These are phyloP conservation scores for Chymomyza procnemis DNA, from an alignment of 2,888 invertebrate species.

Conservation along the genomic window DNA sequence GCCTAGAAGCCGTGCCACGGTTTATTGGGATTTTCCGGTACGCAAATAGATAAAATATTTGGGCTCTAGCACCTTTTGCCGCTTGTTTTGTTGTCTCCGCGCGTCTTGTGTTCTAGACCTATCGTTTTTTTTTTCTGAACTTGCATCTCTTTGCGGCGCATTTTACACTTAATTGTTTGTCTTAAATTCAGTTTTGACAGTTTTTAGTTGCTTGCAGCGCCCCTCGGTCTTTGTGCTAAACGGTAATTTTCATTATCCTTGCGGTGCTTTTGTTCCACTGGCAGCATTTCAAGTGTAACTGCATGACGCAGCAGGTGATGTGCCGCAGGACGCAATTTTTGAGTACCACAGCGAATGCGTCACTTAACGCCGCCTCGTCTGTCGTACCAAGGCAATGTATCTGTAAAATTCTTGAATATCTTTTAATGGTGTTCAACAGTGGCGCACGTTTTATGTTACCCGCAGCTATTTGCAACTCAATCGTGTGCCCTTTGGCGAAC, in stretches of 20 bases:
- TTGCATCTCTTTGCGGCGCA: conserved; percentile 29
- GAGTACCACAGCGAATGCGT: conserved; percentile 47
- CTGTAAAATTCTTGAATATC: conserved; percentile 32
- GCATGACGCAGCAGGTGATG: conserved; percentile 43
- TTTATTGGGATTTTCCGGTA: conserved; percentile 56
- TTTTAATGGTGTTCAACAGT: conserved; percentile 31
- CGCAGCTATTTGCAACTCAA: conserved; percentile 69
- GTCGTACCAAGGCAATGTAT: conserved; percentile 26
- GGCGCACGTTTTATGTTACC: conserved; percentile 67
- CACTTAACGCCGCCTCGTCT: conserved; percentile 61
- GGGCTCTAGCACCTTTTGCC: conserved; percentile 31
- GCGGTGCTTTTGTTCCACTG: conserved; percentile 59
- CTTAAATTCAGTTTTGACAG: conserved; percentile 58
- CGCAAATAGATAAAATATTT: conserved; percentile 33
- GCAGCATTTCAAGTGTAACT: conserved; percentile 6
- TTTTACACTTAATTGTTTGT: conserved; percentile 48
- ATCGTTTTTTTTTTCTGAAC: conserved; percentile 18
- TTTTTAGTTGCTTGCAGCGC: conserved; percentile 30
- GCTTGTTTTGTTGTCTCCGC: neutral
- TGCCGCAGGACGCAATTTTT: neutral
- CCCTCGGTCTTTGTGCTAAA: conserved; percentile 23
- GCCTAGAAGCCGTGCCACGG: neutral
- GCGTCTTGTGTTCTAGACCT: neutral
- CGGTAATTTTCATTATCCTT: conserved; percentile 58
- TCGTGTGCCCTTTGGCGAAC: conserved; percentile 40